Conservation (phyloP, 2,888 invertebrate genomes). For the Disparrhopalites patrizii region DNA sequence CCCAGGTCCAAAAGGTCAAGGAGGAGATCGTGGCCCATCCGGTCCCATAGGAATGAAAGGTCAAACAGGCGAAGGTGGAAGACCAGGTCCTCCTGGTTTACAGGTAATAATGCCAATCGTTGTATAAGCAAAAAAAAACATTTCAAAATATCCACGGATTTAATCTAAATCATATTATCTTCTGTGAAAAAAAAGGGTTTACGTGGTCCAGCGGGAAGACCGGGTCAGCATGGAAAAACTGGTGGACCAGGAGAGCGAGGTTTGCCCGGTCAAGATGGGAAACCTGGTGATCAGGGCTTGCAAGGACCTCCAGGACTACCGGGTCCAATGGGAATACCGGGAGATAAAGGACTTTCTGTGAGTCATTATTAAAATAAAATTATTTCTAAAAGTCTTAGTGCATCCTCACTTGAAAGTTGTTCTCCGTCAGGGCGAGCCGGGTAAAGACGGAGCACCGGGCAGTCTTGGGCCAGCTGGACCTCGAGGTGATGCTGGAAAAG, state of each 20-base stretch:
- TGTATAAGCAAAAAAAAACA: too few relatives aligned
- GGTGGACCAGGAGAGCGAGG: constrained; percentile 53
- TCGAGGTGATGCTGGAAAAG: constrained; percentile 62
- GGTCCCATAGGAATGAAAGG: constrained; percentile 60
- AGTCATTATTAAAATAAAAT: constrained; percentile 41
- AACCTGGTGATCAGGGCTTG: constrained; percentile 75
- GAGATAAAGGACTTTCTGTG: constrained; percentile 70
- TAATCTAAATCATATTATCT: neutral
- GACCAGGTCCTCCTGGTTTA: constrained; percentile 59
- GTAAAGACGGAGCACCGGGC: constrained; percentile 74
- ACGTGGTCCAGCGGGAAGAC: constrained; percentile 63
- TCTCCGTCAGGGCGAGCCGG: constrained; percentile 64
- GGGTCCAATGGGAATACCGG: constrained; percentile 68
- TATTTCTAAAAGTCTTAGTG: neutral
- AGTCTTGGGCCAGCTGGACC: constrained; percentile 70
- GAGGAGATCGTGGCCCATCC: constrained; percentile 65
- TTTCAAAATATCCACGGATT: neutral
- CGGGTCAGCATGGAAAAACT: constrained; percentile 65
- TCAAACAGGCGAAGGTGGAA: constrained; percentile 60
- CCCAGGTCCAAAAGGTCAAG: constrained; percentile 68
- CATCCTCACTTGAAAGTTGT: neutral
- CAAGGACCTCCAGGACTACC: constrained; percentile 76
- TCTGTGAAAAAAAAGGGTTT: constrained; percentile 60
- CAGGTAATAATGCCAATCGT: too few relatives aligned
- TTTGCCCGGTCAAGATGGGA: constrained; percentile 76